Conservation (phyloP, 2,797 vertebrate genomes). For the Otolemur crassicaudatus region DNA sequence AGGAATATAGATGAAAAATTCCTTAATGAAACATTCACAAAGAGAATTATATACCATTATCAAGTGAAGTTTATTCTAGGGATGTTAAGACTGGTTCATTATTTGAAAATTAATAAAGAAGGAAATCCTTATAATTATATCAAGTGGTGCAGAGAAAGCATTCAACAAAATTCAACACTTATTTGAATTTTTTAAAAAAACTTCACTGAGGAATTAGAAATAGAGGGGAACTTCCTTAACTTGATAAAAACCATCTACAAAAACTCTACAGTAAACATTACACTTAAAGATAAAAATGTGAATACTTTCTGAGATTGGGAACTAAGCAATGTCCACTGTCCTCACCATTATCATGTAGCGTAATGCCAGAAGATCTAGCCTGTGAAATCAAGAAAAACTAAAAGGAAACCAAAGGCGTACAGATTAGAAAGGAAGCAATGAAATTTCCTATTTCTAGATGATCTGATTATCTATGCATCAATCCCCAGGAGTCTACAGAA, state of each 20-base stretch:
- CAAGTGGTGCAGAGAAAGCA: not conserved
- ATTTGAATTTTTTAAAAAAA: not conserved
- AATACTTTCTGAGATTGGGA: not conserved
- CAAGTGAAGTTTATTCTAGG: not conserved
- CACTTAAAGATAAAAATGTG: not conserved
- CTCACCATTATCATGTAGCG: not conserved
- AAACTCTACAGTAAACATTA: not conserved
- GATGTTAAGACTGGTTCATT: not conserved
- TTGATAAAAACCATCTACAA: not conserved
- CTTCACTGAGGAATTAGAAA: not conserved
- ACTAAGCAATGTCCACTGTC: not conserved
- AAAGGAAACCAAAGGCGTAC: not conserved
- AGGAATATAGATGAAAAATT: not conserved
- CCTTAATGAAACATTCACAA: not conserved
- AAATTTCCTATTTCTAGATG: not conserved
- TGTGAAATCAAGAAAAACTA: not conserved
- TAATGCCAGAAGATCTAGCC: not conserved
- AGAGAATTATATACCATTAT: not conserved
- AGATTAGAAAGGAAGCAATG: not conserved
- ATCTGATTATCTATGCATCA: not conserved
- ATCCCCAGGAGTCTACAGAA: not conserved
- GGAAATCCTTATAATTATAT: not conserved
- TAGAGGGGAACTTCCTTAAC: not conserved
- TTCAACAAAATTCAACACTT: not conserved
- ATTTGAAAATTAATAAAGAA: conserved; percentile 3